Conservation (phyloP, 2,888 invertebrate genomes). For the Hermodice carunculata region DNA sequence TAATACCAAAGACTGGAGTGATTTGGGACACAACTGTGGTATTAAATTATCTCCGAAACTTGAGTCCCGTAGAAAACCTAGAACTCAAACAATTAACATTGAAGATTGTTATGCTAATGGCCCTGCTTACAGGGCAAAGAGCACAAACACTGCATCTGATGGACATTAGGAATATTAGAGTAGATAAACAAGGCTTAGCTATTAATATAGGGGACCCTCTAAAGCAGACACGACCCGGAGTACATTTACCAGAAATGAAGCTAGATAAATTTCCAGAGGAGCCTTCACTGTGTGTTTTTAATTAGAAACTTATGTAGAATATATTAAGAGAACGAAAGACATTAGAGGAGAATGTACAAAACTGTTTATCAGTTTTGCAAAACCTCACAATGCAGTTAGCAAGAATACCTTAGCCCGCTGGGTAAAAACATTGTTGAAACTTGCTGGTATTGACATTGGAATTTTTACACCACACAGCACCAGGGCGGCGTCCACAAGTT, state of each 20-base stretch:
- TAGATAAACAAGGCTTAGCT: neutral
- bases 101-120: slow-evolving; percentile 31
- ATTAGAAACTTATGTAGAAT: slow-evolving; percentile 12
- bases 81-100: slow-evolving; percentile 17
- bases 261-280: slow-evolving; percentile 18
- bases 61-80: slow-evolving; percentile 14
- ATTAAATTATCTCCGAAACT: slow-evolving; percentile 22
- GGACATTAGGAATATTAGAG: slow-evolving; percentile 20
- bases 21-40: slow-evolving; percentile 37
- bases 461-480: slow-evolving; percentile 29
- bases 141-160: slow-evolving; percentile 29
- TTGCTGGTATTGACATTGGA: slow-evolving; percentile 26
- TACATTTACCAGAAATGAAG: slow-evolving; percentile 11
- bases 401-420: slow-evolving; percentile 30
- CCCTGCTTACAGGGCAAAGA: slow-evolving; percentile 32
- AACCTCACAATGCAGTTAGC: slow-evolving; percentile 25
- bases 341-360: slow-evolving; percentile 8
- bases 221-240: slow-evolving; percentile 30
- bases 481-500: slow-evolving; percentile 14
- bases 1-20: slow-evolving; percentile 24
- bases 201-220: slow-evolving; percentile 24
- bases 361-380: slow-evolving; percentile 25
- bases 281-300: slow-evolving; percentile 28
- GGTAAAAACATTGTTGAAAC: slow-evolving; percentile 20
- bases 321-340: slow-evolving; percentile 20